Evolutionary conservation across 2,797 vertebrate species (phyloP).

Genomic region (Rhynchotus rufescens): DNA sequence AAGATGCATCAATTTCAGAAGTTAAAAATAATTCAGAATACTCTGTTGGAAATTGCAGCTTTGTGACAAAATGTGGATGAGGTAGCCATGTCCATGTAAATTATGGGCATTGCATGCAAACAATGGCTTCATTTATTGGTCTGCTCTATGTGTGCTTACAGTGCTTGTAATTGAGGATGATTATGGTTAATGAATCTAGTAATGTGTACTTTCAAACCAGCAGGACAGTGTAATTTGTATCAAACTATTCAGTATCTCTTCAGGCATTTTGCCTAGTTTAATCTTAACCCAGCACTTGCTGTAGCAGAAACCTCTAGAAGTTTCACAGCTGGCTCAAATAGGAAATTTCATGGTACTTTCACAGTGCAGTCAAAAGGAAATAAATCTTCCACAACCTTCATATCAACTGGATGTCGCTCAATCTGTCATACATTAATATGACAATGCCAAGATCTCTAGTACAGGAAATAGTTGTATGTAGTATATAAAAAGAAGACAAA

Average conservation of each 20-base stretch:
- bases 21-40: slow-evolving; percentile 50
- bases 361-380: slow-evolving; percentile 18
- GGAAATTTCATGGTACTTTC: slow-evolving; percentile 41
- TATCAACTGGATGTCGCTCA: slow-evolving; percentile 1
- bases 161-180: slow-evolving; percentile 85
- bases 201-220: slow-evolving; percentile 86
- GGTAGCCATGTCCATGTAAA: slow-evolving; percentile 51
- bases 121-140: slow-evolving; percentile 73
- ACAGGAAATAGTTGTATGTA: not conserved
- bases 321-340: slow-evolving; percentile 62
- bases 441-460: slow-evolving; percentile 30
- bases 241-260: slow-evolving; percentile 86
- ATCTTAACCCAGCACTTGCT: slow-evolving; percentile 66
- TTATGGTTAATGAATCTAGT: slow-evolving; percentile 89
- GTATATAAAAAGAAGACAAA: not conserved
- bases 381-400: slow-evolving; percentile 41
- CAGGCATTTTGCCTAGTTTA: slow-evolving; percentile 80
- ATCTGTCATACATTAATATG: slow-evolving; percentile 26
- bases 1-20: not conserved
- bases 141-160: slow-evolving; percentile 67
- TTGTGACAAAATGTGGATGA: slow-evolving; percentile 13
- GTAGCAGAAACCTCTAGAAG: slow-evolving; percentile 64
- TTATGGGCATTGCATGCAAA: slow-evolving; percentile 59
- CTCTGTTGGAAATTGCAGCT: not conserved
- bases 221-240: slow-evolving; percentile 88